phyloP scores from a whole-genome alignment of 2,113 vertebrate genomes.

The Vidua chalybeata region DNA sequence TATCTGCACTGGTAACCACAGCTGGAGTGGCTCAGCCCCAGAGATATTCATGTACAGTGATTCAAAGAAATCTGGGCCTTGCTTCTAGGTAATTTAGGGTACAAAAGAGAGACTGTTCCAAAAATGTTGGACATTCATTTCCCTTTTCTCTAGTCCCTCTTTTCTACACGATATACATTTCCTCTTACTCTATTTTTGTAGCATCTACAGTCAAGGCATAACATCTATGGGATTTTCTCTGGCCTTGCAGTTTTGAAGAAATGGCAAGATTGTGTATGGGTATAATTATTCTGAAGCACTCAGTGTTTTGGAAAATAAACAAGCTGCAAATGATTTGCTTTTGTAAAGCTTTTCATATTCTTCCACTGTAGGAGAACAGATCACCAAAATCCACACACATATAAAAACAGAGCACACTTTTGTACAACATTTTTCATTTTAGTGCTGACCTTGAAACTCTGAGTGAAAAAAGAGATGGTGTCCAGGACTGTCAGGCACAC shows the following conservation, averaged over 20 bases:
- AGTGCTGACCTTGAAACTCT: conserved; percentile 89
- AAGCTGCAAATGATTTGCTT: not conserved
- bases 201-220: not conserved
- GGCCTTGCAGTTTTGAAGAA: not conserved
- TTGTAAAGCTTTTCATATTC: not conserved
- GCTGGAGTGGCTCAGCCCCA: not conserved
- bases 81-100: not conserved
- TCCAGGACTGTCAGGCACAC: conserved; percentile 90
- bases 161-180: not conserved
- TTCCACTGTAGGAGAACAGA: not conserved
- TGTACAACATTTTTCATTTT: not conserved
- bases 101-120: not conserved
- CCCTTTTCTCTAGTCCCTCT: not conserved
- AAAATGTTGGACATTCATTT: conserved; percentile 1
- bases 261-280: not conserved
- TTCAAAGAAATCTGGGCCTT: not conserved
- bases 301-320: not conserved
- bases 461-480: conserved; percentile 88
- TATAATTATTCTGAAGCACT: not conserved
- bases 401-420: not conserved
- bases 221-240: not conserved
- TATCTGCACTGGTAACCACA: not conserved
- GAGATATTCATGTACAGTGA: not conserved
- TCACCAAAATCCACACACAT: not conserved
- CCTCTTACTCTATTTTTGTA: conserved; percentile 7